These are phyloP conservation scores for Theocolax elegans DNA, from an alignment of 1,140 invertebrate species.

Conservation along the genomic window DNA sequence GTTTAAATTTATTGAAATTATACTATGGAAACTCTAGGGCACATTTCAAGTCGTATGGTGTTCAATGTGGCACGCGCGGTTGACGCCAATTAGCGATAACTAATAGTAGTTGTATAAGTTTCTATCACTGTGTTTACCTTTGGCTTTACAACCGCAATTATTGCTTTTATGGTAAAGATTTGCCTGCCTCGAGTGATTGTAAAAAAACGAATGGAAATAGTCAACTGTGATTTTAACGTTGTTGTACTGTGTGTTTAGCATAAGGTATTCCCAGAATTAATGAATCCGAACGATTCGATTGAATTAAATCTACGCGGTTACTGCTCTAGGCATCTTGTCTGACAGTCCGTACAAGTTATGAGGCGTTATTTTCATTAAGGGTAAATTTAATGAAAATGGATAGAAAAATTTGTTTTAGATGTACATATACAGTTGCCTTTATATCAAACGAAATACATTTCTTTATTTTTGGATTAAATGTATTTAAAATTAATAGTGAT, in stretches of 20 bases:
- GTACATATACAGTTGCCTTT: too few species aligned
- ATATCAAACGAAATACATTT: too few species aligned
- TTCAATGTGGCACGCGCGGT: not conserved
- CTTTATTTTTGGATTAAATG: too few species aligned
- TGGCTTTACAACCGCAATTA: not conserved
- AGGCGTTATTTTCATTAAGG: too few species aligned
- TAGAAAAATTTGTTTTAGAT: too few species aligned
- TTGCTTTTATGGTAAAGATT: not conserved
- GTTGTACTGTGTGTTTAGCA: not conserved
- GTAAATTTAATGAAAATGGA: too few species aligned
- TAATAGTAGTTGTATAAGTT: not conserved
- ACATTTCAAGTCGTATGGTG: too few species aligned
- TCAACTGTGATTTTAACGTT: not conserved
- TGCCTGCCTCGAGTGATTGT: too few species aligned
- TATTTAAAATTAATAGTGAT: too few species aligned
- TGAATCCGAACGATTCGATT: not conserved
- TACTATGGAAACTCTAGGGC: not conserved
- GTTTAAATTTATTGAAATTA: conserved; percentile 8
- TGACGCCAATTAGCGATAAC: conserved; percentile 14
- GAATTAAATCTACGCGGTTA: not conserved
- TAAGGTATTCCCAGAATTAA: not conserved
- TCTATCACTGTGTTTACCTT: not conserved
- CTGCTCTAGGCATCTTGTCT: too few species aligned
- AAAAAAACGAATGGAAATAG: not conserved
- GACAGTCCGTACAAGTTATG: too few species aligned